Evolutionary conservation across 2,113 vertebrate genomes (phyloP), one percentile per base, ranked within the genome.

Genomic region (Gambusia affinis): DNA sequence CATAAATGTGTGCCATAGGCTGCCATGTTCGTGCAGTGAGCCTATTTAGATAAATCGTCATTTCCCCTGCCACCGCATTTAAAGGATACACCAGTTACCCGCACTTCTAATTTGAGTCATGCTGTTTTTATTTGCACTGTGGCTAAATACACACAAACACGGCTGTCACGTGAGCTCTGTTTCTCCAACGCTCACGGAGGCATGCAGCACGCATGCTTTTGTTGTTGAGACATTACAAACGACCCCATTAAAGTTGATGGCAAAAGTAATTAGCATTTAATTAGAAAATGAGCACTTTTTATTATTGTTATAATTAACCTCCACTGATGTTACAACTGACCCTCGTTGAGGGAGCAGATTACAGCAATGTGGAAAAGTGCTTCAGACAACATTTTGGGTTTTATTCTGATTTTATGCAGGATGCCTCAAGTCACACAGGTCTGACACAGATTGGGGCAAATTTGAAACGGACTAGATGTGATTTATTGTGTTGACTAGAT

Each of bases 231-330:
- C 62, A 60, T 87, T 92, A 90, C 81, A 84, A 88, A 91, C 79
- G 84, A 91, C 84, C 82, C 85, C 72, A 88, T 90, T 89, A 88
- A 88, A 91, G 90, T 83, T 89, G 90, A 92, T 87, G 89, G 89
- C 79, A 75, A 88, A 84, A 78, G 88, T 90, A 86, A 93, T 92
- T 88, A 88, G 84, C 70, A 76, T 89, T 88, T 85, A 92, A 92
- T 92, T 91, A 86, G 57, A 76, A 87, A 90, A 81, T 86, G 67
- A 89, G 71, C 73, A 84, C 64, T 85, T 91, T 88, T 90, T 89
- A 92, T 83, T 83, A 88, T 79, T 51, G 77, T 78, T 80, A 81
- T 87, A 85, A 92, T 92, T 91, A 89, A 87, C 86, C 90, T 85
- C 63, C 62, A 42, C 80, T 74, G 81, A 83, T 90, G 79, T 84